phyloP scores from a whole-genome alignment of 2,797 vertebrate species.

The Pteronotus mesoamericanus region DNA sequence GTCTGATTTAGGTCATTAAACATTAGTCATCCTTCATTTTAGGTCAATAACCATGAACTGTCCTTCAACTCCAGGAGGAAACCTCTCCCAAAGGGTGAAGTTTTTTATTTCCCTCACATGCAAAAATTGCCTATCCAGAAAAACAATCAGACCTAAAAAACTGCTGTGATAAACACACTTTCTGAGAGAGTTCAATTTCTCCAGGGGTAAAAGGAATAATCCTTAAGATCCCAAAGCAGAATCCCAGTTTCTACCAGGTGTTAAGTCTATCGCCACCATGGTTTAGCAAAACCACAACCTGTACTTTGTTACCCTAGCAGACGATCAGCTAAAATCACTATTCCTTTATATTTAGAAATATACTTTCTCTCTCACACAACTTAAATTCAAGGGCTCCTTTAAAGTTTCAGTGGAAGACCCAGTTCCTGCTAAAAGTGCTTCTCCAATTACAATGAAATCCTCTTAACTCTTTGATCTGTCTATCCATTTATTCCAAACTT shows the following conservation, averaged over 20 bases:
- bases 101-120: neutral
- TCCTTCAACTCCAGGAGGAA: neutral
- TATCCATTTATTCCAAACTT: slow-evolving; percentile 63
- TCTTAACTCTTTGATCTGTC: slow-evolving; percentile 59
- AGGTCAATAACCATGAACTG: neutral
- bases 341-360: slow-evolving; percentile 1
- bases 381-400: slow-evolving; percentile 23
- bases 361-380: neutral
- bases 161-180: neutral
- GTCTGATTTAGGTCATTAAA: neutral
- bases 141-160: neutral
- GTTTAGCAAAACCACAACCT: neutral
- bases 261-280: neutral
- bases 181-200: neutral
- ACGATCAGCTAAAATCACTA: neutral
- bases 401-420: slow-evolving; percentile 16
- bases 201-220: neutral
- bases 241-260: neutral
- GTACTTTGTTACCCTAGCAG: neutral
- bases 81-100: neutral
- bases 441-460: neutral
- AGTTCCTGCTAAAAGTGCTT: slow-evolving; percentile 7
- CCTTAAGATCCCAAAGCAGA: neutral
- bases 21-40: neutral
- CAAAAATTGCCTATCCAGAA: neutral